phyloP scores from a whole-genome alignment of 2,797 vertebrate genomes.

The Sparidentex hasta region DNA sequence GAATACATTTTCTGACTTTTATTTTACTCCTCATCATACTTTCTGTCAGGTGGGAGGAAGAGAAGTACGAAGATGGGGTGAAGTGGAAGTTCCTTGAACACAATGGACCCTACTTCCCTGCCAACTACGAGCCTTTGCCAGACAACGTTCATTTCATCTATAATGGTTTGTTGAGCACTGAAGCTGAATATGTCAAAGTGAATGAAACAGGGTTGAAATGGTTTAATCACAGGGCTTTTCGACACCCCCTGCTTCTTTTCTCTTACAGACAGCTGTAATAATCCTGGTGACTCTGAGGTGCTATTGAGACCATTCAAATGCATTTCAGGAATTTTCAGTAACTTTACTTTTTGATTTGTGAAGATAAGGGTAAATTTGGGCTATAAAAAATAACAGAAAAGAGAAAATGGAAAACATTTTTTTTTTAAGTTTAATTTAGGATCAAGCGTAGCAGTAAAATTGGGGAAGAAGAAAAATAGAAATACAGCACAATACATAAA shows the following conservation, averaged over 20 bases:
- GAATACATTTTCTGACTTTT: not conserved
- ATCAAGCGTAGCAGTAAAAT: not conserved
- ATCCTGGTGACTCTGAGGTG: not conserved
- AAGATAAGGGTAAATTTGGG: not conserved
- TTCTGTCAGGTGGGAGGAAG: conserved; percentile 83
- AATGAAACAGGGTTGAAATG: not conserved
- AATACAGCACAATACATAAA: not conserved
- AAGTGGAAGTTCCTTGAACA: conserved; percentile 87
- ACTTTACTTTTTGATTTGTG: not conserved
- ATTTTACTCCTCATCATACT: conserved; percentile 14
- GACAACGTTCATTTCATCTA: conserved; percentile 81
- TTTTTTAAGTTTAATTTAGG: not conserved
- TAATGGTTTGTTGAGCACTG: conserved; percentile 66
- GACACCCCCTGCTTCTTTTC: not conserved
- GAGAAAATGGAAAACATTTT: not conserved
- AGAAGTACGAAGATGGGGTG: conserved; percentile 85
- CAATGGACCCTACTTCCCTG: conserved; percentile 81
- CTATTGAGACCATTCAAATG: not conserved
- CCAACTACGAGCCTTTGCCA: conserved; percentile 80
- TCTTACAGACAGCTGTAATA: not conserved
- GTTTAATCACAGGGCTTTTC: not conserved
- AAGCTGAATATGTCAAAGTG: not conserved
- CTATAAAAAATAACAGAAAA: not conserved
- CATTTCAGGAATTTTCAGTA: not conserved
- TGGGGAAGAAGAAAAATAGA: not conserved